Evolutionary conservation across 2,797 vertebrate species (phyloP), one percentile per base, ranked within the genome.

Genomic region (Phrynocephalus vlangalii): DNA sequence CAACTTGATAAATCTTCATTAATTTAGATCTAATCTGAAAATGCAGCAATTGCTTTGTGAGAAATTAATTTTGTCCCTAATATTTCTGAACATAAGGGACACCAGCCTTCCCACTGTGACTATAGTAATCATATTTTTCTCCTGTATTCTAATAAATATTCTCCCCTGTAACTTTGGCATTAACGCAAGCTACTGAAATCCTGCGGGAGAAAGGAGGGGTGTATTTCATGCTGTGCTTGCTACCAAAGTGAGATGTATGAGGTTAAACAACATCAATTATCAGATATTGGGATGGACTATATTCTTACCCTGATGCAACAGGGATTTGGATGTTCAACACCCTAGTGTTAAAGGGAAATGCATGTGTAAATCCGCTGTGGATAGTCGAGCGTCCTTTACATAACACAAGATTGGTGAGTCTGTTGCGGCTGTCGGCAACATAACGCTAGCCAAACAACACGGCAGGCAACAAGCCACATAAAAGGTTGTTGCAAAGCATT

Each of bases 1-100:
- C 56, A 91, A 90, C 50, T 3, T 87, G 73, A 91, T 75, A 91
- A 94, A 86, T 24, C 33, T 91, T 93, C 90, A 90, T 94, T 93
- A 93, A 92, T 92, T 93, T 79, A 90, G 88, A 91, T 92, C 85
- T 84, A 89, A 91, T 89, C 85, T 82, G 56, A 89, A 80, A 56
- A 84, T 67, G 92, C 82, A 38, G 83, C 72, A 93, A 90, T 6
- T 91, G 9, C 7, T 71, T 82, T 86, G 28, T 28, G 90, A 84
- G 22, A 91, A 78, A 88, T 91, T 93, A 91, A 89, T 92, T 93
- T 92, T 90, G 33, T 85, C 50, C 89, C 30, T 84, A 80, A 73
- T 71, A 22, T 66, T 91, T 90, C 44, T 87, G 73, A 93, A 90
- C 75, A 84, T 71, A 83, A 86, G 10, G 84, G 72, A 86, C 66